These are phyloP conservation scores for Asobara japonica DNA, from an alignment of 1,140 invertebrate species.

Conservation along the genomic window DNA sequence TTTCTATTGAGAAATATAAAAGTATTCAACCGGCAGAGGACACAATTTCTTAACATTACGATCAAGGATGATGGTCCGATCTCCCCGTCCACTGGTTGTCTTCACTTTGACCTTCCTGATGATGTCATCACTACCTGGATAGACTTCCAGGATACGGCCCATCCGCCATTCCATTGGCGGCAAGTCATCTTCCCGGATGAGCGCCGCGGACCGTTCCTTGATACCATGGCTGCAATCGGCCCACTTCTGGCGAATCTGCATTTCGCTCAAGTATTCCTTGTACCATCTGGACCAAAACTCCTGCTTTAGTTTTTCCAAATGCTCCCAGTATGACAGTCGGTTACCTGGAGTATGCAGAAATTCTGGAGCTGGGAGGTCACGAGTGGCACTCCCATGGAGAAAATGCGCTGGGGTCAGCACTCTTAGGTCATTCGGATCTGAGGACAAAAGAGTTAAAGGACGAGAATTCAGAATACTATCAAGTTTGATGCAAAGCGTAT, in stretches of 20 bases:
- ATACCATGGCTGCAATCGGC: constrained; percentile 29
- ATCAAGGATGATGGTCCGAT: constrained; percentile 6
- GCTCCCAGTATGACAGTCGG: constrained; percentile 30
- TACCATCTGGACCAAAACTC: constrained; percentile 48
- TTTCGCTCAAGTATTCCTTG: constrained; percentile 39
- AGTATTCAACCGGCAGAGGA: constrained; percentile 1
- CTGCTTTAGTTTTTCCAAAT: constrained; percentile 34
- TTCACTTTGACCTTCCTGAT: background rate
- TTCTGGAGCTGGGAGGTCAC: constrained; percentile 23
- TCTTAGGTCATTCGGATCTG: constrained; percentile 39
- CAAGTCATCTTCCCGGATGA: constrained; percentile 47
- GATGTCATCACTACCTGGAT: background rate
- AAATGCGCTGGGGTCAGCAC: constrained; percentile 40
- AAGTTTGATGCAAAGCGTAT: constrained; percentile 25
- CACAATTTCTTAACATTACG: background rate
- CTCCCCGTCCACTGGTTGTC: background rate
- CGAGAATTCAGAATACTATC: constrained; percentile 41
- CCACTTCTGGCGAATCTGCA: constrained; percentile 51
- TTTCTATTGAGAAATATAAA: too few relatives aligned
- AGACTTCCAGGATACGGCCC: constrained; percentile 6
- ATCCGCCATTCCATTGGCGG: constrained; percentile 25
- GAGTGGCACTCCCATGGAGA: constrained; percentile 36
- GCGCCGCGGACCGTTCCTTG: constrained; percentile 46
- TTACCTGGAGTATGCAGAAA: background rate
- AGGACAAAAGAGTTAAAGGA: constrained; percentile 35